Evolutionary conservation across 1,140 invertebrate genomes (phyloP).

Genomic region (Pachypeltis micranthus): DNA sequence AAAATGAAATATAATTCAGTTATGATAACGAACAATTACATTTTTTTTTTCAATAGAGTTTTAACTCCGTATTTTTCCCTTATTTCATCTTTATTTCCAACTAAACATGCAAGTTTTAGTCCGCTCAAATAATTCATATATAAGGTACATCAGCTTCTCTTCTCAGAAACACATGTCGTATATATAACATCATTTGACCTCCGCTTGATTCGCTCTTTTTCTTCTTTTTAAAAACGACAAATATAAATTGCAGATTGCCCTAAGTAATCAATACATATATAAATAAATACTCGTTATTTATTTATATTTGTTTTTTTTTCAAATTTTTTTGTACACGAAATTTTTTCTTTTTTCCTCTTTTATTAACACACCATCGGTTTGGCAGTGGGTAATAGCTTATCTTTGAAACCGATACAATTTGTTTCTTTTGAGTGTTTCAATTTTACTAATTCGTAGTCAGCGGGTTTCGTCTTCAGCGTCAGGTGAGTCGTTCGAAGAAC

Average conservation of each 20-base stretch:
- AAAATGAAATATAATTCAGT: constrained; percentile 12
- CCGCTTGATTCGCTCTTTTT: no score
- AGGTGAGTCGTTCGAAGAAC: not conserved
- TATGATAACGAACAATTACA: constrained; percentile 10
- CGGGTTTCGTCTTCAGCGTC: not conserved
- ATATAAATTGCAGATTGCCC: constrained; percentile 6
- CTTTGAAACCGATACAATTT: constrained; percentile 3
- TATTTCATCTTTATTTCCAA: not conserved
- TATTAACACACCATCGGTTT: constrained; percentile 2
- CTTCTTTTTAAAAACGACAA: constrained; percentile 1
- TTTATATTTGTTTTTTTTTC: not conserved
- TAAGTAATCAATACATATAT: constrained; percentile 1
- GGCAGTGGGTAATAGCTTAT: constrained; percentile 8
- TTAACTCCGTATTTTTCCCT: not conserved
- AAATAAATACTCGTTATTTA: constrained; percentile 2
- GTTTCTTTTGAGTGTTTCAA: not conserved
- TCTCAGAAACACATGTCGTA: not conserved
- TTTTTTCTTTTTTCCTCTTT: no score
- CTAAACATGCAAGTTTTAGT: not conserved
- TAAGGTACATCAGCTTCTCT: not conserved
- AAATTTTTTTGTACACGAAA: constrained; percentile 9
- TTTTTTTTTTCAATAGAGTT: not conserved
- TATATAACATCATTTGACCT: not conserved
- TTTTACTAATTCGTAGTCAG: constrained; percentile 10
- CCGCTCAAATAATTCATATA: not conserved